phyloP scores from a whole-genome alignment of 1,140 invertebrate species.

The Panonychus citri region DNA sequence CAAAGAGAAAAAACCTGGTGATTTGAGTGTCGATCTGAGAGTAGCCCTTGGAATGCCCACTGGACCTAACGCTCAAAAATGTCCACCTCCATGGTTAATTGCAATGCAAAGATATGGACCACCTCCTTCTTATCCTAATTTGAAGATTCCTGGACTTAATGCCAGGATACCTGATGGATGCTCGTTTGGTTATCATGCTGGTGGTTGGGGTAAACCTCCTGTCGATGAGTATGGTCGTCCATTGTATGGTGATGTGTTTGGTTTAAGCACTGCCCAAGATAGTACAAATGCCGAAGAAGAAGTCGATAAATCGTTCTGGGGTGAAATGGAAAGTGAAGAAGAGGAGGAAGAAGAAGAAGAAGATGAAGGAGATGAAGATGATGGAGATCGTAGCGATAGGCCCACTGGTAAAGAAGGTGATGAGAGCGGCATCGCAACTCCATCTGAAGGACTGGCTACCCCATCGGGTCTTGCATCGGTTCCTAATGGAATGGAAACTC shows the following conservation, averaged over 20 bases:
- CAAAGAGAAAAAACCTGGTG: conserved; percentile 95
- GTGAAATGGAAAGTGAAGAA: conserved; percentile 82
- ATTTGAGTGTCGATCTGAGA: conserved; percentile 78
- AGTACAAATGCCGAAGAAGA: conserved; percentile 33
- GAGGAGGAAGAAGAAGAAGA: conserved; percentile 60
- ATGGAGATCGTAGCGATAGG: conserved; percentile 27
- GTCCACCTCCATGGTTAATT: conserved; percentile 30
- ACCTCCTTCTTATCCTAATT: conserved; percentile 93
- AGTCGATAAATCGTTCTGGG: conserved; percentile 80
- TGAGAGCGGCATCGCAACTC: conserved; percentile 57
- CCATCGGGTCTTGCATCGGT: conserved; percentile 86
- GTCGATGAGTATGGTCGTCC: conserved; percentile 95
- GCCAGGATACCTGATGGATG: conserved; percentile 82
- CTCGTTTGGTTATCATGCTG: conserved; percentile 95
- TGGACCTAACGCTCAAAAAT: conserved; percentile 39
- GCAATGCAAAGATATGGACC: conserved; percentile 99
- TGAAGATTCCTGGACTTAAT: conserved; percentile 84
- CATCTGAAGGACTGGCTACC: conserved; percentile 49
- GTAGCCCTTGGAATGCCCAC: conserved; percentile 96
- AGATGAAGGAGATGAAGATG: conserved; percentile 32
- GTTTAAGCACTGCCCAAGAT: conserved; percentile 21
- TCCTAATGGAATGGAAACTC: conserved; percentile 85
- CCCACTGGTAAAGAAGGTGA: conserved; percentile 39
- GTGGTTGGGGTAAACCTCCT: conserved; percentile 98
- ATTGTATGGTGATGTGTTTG: conserved; percentile 96